phyloP scores from a whole-genome alignment of 2,888 invertebrate species.

The Allacma fusca region DNA sequence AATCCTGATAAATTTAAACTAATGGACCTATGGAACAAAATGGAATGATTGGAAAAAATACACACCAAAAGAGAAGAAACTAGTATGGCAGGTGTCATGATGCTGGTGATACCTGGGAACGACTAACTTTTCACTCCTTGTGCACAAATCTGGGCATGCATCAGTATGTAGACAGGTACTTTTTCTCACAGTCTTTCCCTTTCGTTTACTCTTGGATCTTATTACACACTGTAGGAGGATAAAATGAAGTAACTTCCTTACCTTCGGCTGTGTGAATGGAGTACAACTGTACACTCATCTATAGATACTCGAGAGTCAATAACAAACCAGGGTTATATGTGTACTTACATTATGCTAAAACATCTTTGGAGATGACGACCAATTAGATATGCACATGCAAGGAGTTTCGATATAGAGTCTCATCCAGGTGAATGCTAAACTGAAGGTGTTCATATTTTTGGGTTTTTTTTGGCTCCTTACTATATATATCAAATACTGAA shows the following conservation, averaged over 20 bases:
- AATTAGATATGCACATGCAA: slow-evolving; percentile 16
- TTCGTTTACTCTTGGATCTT: slow-evolving; percentile 37
- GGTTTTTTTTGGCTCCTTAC: too few relatives aligned
- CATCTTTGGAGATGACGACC: slow-evolving; percentile 1
- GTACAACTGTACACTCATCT: too few relatives aligned
- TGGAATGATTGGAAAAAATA: slow-evolving; percentile 6
- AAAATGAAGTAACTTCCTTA: neutral
- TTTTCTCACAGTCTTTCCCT: slow-evolving; percentile 32
- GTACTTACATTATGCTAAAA: neutral
- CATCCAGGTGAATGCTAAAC: neutral
- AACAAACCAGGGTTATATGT: neutral
- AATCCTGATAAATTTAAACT: neutral
- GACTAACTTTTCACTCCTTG: slow-evolving; percentile 23
- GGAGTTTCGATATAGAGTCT: neutral
- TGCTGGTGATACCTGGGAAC: slow-evolving; percentile 26
- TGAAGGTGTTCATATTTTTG: neutral
- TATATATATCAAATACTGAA: too few relatives aligned
- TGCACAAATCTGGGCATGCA: slow-evolving; percentile 25
- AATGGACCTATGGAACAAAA: slow-evolving; percentile 2
- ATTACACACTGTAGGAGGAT: neutral
- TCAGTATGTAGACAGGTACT: neutral
- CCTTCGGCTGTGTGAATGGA: too few relatives aligned
- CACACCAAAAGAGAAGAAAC: slow-evolving; percentile 41
- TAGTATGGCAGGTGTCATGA: slow-evolving; percentile 41
- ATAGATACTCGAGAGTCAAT: too few relatives aligned